These are phyloP conservation scores for Cheilosia variabilis DNA, from an alignment of 2,888 invertebrate genomes.

Conservation along the genomic window DNA sequence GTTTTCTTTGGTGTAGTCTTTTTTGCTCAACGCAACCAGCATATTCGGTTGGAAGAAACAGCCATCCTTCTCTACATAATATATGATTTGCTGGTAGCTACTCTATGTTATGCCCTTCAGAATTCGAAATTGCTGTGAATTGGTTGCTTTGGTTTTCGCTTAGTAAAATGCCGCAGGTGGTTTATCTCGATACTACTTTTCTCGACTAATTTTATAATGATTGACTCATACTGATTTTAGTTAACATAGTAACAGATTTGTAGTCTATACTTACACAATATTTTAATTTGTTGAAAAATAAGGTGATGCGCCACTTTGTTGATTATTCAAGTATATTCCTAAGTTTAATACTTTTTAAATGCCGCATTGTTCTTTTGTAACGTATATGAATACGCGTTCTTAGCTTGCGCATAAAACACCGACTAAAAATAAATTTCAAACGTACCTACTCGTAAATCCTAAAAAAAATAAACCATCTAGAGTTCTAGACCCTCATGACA, in stretches of 20 bases:
- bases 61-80: conserved; percentile 2
- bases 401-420: no score
- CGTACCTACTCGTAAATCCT: neutral
- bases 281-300: no score
- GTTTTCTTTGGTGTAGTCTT: conserved; percentile 43
- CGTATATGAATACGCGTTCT: no score
- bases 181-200: neutral
- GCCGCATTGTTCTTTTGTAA: no score
- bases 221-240: neutral
- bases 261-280: no score
- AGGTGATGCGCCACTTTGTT: no score
- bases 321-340: no score
- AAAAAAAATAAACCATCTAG: conserved; percentile 14
- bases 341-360: no score
- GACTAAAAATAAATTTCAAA: conserved; percentile 10
- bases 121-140: neutral
- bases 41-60: conserved; percentile 4
- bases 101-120: neutral
- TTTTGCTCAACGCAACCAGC: conserved; percentile 23
- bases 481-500: conserved; percentile 41
- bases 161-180: neutral
- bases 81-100: neutral
- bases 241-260: neutral
- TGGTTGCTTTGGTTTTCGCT: neutral
- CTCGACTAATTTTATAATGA: neutral